These are phyloP conservation scores for Paraescarpia echinospica DNA, from an alignment of 1,140 invertebrate species.

Conservation along the genomic window DNA sequence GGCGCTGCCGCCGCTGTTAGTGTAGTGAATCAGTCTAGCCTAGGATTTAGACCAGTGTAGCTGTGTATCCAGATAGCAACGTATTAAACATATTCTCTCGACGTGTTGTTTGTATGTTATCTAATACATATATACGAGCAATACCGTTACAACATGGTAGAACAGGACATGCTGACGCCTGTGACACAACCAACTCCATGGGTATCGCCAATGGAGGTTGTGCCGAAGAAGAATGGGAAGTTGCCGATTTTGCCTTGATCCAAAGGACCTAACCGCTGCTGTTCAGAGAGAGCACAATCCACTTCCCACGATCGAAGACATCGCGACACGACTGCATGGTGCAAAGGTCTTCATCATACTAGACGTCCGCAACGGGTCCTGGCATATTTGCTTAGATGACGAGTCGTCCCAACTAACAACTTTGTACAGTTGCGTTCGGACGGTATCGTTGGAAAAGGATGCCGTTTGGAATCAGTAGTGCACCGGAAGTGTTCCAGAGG, in stretches of 20 bases:
- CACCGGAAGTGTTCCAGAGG: conserved; percentile 57
- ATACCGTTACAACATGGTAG: no score
- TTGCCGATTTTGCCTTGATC: conserved; percentile 13
- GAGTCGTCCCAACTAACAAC: conserved; percentile 17
- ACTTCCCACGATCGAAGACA: conserved; percentile 8
- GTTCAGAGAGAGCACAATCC: conserved; percentile 14
- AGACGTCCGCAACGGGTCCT: conserved; percentile 26
- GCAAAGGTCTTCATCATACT: background rate
- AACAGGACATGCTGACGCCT: background rate
- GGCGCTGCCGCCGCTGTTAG: no score
- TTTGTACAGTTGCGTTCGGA: conserved; percentile 31
- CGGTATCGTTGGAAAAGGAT: conserved; percentile 34
- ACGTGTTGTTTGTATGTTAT: no score
- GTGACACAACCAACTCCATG: background rate
- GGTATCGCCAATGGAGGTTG: background rate
- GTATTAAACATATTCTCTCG: no score
- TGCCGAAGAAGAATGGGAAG: background rate
- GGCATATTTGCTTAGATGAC: conserved; percentile 29
- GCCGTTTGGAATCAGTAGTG: conserved; percentile 33
- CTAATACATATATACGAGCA: no score
- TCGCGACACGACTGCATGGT: background rate
- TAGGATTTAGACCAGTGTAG: no score
- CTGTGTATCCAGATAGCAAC: no score
- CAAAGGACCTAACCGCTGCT: background rate
- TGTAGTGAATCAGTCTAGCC: no score